A percentile compares a stretch with the other conserved stretches of the same genome.
Evolutionary conservation across 2,797 vertebrate species (phyloP).

Genomic region (Hipposideros larvatus): DNA sequence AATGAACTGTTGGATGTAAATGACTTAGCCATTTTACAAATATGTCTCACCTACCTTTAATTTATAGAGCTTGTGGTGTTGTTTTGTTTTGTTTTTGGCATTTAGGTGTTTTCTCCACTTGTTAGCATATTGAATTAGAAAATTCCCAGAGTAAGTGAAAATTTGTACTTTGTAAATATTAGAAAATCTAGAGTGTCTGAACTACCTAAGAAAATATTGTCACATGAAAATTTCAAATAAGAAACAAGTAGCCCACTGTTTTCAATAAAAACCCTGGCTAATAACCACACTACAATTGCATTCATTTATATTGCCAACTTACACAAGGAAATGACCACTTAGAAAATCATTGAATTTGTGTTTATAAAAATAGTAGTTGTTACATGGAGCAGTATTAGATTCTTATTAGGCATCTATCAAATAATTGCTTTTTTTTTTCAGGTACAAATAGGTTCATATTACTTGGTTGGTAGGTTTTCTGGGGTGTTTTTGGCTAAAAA

Average conservation of each 20-base stretch:
- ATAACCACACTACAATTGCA: background rate
- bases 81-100: background rate
- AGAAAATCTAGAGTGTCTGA: constrained; percentile 15
- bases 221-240: background rate
- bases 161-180: constrained; percentile 33
- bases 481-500: background rate
- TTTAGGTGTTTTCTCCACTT: background rate
- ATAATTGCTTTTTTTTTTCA: constrained; percentile 28
- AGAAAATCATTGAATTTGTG: constrained; percentile 20
- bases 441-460: constrained; percentile 24
- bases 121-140: background rate
- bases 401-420: constrained; percentile 7
- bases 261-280: constrained; percentile 59
- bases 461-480: background rate
- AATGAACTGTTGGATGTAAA: background rate
- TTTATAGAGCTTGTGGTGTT: background rate
- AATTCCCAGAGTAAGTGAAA: constrained; percentile 21
- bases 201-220: constrained; percentile 56
- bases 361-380: constrained; percentile 30
- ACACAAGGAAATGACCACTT: background rate
- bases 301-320: constrained; percentile 12
- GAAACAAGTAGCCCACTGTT: constrained; percentile 48
- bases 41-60: background rate
- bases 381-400: background rate
- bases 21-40: constrained; percentile 31